Evolutionary conservation across 2,113 vertebrate species (phyloP), one percentile per base, ranked within the genome.

Genomic region (Ibidorhyncha struthersii): DNA sequence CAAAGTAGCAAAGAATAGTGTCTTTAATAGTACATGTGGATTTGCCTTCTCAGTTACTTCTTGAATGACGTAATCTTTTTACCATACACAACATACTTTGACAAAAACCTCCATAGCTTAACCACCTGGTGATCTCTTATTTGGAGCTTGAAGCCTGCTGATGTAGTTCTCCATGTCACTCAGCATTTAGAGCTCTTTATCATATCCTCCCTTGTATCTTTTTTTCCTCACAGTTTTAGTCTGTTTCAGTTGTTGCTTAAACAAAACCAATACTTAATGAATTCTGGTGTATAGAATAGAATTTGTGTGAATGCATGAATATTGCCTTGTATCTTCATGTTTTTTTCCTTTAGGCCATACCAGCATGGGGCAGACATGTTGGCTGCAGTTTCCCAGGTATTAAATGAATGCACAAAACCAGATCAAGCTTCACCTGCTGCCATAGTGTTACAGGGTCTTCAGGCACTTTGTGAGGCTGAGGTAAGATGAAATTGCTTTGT

Each of bases 341-440:
- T 71, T 91, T 91, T 77, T 96, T 41, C 36, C 38, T 19, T 29
- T 93, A 99, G 99, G 90, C 99, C 99, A 2, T 99, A 99, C 95
- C 99, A 99, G 79, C 99, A 99, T 14, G 99, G 99, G 62, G 99
- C 99, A 30, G 99, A 99, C 95, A 99, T 99, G 99, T 72, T 99
- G 91, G 99, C 99, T 72, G 99, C 99, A 53, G 99, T 99, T 84
- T 99, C 98, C 25, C 98, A 99, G 79, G 98, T 98, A 6, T 88
- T 99, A 87, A 98, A 98, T 82, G 99, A 99, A 96, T 99, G 99
- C 87, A 98, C 95, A 77, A 98, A 97, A 96, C 93, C 98, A 25
- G 99, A 99, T 96, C 98, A 99, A 97, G 99, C 98, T 55, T 98
- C 98, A 21, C 99, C 99, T 0, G 98, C 99, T 56, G 98, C 98